Evolutionary conservation across 2,113 vertebrate species (phyloP).

Genomic region (Trochalopteron elliotii): DNA sequence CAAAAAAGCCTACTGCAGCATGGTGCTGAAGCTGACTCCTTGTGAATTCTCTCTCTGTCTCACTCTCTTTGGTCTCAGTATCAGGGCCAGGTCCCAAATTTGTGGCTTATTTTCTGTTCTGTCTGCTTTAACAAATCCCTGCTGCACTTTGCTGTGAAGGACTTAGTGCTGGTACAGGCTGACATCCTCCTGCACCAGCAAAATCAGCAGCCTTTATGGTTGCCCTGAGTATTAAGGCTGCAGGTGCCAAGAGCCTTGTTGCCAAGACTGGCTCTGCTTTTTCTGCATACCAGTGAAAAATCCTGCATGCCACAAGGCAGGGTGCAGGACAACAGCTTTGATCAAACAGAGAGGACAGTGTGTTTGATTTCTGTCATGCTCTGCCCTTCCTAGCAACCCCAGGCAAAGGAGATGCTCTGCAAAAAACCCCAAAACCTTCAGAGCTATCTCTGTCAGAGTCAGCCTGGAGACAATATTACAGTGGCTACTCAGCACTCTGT

Average conservation of each 20-base stretch:
- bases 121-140: not conserved
- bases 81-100: not conserved
- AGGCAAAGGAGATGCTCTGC: not conserved
- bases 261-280: not conserved
- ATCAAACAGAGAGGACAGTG: not conserved
- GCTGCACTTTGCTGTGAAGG: rapidly evolving
- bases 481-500: not conserved
- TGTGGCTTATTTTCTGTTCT: not conserved
- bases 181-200: not conserved
- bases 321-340: not conserved
- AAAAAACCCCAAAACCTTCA: not conserved
- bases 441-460: not conserved
- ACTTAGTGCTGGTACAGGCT: not conserved
- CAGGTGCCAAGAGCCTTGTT: not conserved
- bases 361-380: not conserved
- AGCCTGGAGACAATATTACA: not conserved
- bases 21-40: not conserved
- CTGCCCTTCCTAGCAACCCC: not conserved
- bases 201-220: not conserved
- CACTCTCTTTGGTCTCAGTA: not conserved
- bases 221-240: not conserved
- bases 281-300: not conserved
- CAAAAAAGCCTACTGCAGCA: not conserved
- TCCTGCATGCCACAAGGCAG: not conserved
- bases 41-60: not conserved